Percentiles rank a stretch among this genome's conserved stretches.
Conservation (phyloP, 2,797 vertebrate species). For the Lepilemur septentrionalis region DNA sequence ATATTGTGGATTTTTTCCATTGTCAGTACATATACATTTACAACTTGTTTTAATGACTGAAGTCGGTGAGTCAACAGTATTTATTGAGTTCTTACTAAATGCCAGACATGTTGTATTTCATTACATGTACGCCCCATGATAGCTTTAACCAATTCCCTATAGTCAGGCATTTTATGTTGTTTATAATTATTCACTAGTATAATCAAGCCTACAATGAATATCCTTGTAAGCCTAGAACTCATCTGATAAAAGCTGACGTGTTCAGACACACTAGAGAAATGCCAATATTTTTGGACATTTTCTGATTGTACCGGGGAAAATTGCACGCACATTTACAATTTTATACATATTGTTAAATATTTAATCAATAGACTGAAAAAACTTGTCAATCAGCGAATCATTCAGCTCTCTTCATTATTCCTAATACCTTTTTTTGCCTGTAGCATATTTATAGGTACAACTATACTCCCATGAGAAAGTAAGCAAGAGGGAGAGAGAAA, state of each 20-base stretch:
- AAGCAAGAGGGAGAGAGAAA: background rate
- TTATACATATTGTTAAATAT: background rate
- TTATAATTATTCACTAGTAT: conserved; percentile 21
- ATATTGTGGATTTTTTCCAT: background rate
- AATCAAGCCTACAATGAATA: background rate
- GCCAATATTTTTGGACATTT: background rate
- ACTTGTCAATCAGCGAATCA: background rate
- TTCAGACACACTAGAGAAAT: background rate
- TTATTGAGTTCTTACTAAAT: conserved; percentile 42
- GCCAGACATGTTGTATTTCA: conserved; percentile 13
- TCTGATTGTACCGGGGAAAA: background rate
- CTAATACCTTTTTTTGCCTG: background rate
- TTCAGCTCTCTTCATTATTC: background rate
- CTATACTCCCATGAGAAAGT: conserved; percentile 33
- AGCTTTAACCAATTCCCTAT: conserved; percentile 2
- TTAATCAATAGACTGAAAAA: conserved; percentile 27
- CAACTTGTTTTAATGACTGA: conserved; percentile 3
- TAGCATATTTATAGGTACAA: background rate
- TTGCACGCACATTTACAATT: background rate
- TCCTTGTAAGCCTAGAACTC: conserved; percentile 10
- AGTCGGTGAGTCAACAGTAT: conserved; percentile 36
- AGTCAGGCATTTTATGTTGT: background rate
- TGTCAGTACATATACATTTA: conserved; percentile 41
- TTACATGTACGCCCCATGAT: background rate
- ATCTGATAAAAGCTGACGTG: background rate